Evolutionary conservation across 2,797 vertebrate genomes (phyloP), one percentile per base, ranked within the genome.

Genomic region (Myiotriccus ornatus): DNA sequence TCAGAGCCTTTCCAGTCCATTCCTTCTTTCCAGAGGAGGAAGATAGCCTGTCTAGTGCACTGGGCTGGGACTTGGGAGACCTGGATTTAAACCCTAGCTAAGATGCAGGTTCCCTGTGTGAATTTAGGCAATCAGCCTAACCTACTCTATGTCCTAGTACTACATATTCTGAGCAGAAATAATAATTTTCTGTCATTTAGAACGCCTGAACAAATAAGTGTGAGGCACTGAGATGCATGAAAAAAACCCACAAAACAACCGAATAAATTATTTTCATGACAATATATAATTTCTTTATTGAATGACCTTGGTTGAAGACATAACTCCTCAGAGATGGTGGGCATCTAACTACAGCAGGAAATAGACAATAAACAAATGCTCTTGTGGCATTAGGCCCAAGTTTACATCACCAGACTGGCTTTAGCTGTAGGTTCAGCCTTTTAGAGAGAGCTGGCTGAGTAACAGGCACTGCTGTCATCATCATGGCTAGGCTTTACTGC

Each of bases 1-100:
- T 94, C 78, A 73, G 27, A 84, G 14, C n/a, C 20, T 94, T 93
- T 90, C 28, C 49, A 83, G 46, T 78, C 62, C n/a, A n/a, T n/a
- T n/a, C n/a, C n/a, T n/a, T n/a, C 67, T 89, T 74, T 94, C 57
- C 60, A 80, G 69, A 84, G 67, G 24, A 80, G 47, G 60, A 89
- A 84, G 57, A 28, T 25, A 78, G 11, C 28, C 46, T 82, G 8
- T 56, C 21, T 39, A 68, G 20, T 59, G 21, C 53, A 71, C 35
- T 34, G 39, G 22, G 11, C 34, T 73, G n/a, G 24, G 47, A 55
- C 34, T 57, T 0, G 0, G 52, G 56, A 39, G 4, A 80, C 22
- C 27, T 64, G 57, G 23, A 47, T 88, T 69, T 84, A 69, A 86
- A 70, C 37, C 12, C 9, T 32, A 52, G 27, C 27, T 76, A 64